A percentile compares a stretch with the other conserved stretches of the same genome.
These are phyloP conservation scores for Malurus elegans DNA, from an alignment of 2,113 vertebrate species.

Conservation along the genomic window DNA sequence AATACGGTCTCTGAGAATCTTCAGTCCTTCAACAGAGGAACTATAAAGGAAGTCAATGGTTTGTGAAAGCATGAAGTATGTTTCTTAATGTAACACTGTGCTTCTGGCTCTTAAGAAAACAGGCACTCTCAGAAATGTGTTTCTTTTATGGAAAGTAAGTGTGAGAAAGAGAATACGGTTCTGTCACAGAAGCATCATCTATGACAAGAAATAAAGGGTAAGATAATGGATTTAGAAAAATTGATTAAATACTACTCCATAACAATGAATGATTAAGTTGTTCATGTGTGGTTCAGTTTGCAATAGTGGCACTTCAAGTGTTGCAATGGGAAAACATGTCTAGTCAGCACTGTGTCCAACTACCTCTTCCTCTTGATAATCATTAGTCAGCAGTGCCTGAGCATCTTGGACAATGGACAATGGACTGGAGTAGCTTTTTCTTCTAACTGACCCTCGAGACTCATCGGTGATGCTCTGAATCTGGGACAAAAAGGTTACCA, in stretches of 20 bases:
- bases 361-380: constrained; percentile 85
- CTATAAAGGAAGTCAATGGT: not conserved
- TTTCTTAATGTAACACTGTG: not conserved
- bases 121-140: not conserved
- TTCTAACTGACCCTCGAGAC: constrained; percentile 85
- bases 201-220: not conserved
- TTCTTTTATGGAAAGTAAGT: not conserved
- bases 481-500: constrained; percentile 70
- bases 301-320: constrained; percentile 61
- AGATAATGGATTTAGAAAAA: not conserved
- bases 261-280: not conserved
- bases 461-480: constrained; percentile 92
- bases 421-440: constrained; percentile 77
- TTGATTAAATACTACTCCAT: not conserved
- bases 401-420: constrained; percentile 67
- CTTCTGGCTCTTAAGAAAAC: not conserved
- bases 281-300: not conserved
- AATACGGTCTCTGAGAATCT: fast-evolving
- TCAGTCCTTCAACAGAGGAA: not conserved
- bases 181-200: not conserved
- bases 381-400: constrained; percentile 73
- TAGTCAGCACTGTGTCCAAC: constrained; percentile 15
- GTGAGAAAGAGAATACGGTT: not conserved
- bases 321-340: not conserved
- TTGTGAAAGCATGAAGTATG: not conserved